Base-by-base conservation (phyloP, 2,113 vertebrate genomes). In the Sigmodon hispidus region DNA sequence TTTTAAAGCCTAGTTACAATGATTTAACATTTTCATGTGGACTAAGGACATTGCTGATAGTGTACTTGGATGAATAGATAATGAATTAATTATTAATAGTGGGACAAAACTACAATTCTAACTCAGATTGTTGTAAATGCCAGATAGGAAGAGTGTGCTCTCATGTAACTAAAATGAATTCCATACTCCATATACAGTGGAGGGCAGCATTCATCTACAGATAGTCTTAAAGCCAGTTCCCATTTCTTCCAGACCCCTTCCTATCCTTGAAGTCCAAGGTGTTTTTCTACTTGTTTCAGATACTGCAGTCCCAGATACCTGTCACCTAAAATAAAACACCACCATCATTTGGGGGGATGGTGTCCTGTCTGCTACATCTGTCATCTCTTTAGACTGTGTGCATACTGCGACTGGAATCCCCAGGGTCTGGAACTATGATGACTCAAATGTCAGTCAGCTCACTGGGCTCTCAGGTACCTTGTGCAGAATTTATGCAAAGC, bases 131-230 rank as follows among this genome's bases (percentile, higher is more conserved):
- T 36, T 67, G 43, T 48, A 21, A 85, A 48, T 45, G 24, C 7
- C 40, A 52, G 19, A 9, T 1, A 77, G 26, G 26, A 87, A 96
- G 79, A 36, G 43, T 11, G 4, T 57, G 65, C 31, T 63, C n/a
- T 57, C 89, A 4, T 22, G 15, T 43, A 76, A 80, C 65, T 12
- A 84, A 3, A 1, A 45, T 26, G 34, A 91, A 87, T 36, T 72
- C 59, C 34, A 57, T 1, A 17, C 8, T 26, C 11, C 1, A 4
- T 61, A 73, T 55, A 36, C 11, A 69, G 5, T 7, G 48, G 29
- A 52, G 3, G 67, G 19, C 9, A 8, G 3, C 2, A 45, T 50
- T n/a, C 12, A 34, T 12, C 19, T 22, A 11, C 36, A 7, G 0
- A 40, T 4, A 11, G 16, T 16, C 45, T 9, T 3, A 19, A 88